Base-by-base conservation (phyloP, 2,797 vertebrate species). In the Cichlasoma orientale region DNA sequence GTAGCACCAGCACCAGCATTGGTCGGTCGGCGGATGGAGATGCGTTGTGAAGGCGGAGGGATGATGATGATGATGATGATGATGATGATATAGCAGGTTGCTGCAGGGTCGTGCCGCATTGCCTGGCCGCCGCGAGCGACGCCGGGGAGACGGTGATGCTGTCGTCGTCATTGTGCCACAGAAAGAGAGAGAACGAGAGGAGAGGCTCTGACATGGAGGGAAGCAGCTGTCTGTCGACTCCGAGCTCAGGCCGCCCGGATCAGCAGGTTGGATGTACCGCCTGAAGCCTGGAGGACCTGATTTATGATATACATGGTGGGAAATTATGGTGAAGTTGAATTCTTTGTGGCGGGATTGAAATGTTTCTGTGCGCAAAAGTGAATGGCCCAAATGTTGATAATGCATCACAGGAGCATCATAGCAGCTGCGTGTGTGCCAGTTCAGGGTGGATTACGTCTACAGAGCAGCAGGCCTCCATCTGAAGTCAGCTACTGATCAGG, bases 91-190 rank as follows among this genome's bases (percentile, higher is more conserved):
- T 91, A 92, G 90, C 92, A 92, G 92, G 90, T 66, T 94, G 94
- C 94, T 94, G 89, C 96, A 93, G 90, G 95, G 33, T 82, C 57
- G 95, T 95, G 96, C 96, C 96, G 96, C 97, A 97, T 95, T 94
- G 96, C 95, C 92, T 94, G 87, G 88, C 81, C 83, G 87, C 90
- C 90, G 82, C 82, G 76, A 87, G 86, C 83, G 79, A 86, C 90
- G 90, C 85, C 85, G 92, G 86, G 90, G 88, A 89, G 89, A 82
- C 83, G 75, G 89, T 82, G 85, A 92, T 90, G 92, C 85, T 90
- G 92, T 86, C 83, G 87, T 91, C 88, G 88, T 91, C 91, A 87
- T 82, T 85, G 86, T 80, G 92, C 86, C 90, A 84, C 86, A 53
- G 83, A 83, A 18, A 72, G 63, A 31, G 36, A 84, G 69, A 81